Conservation (phyloP, 1,140 invertebrate species). For the Trachymyrmex septentrionalis region DNA sequence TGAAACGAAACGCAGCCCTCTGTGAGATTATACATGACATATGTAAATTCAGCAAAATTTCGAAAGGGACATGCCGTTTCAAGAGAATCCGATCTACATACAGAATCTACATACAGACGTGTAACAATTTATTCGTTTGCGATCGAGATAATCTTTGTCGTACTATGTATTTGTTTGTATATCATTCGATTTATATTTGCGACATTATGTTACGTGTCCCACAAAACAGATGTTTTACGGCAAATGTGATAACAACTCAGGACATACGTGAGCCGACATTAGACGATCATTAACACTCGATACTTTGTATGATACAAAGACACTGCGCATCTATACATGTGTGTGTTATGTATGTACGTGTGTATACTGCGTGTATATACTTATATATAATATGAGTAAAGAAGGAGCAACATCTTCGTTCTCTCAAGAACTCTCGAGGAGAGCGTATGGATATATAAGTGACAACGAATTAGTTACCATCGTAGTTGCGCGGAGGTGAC, state of each 20-base stretch:
- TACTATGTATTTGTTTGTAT: not conserved
- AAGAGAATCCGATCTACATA: constrained; percentile 11
- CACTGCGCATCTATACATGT: constrained; percentile 22
- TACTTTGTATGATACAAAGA: constrained; percentile 61
- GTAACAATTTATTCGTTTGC: constrained; percentile 7
- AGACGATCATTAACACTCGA: constrained; percentile 52
- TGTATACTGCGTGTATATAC: not conserved
- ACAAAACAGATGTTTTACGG: constrained; percentile 37
- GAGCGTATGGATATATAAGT: constrained; percentile 49
- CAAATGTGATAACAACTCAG: constrained; percentile 33
- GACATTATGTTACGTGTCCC: constrained; percentile 36
- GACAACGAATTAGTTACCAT: constrained; percentile 55
- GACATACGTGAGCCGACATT: constrained; percentile 47
- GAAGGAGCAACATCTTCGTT: constrained; percentile 49
- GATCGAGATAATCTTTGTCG: not conserved
- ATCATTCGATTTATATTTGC: constrained; percentile 28
- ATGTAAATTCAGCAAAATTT: constrained; percentile 36
- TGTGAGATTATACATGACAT: constrained; percentile 21
- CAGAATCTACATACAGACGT: not conserved
- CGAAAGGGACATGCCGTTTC: not conserved
- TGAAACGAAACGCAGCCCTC: not conserved
- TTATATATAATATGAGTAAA: constrained; percentile 29
- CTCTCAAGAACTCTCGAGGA: constrained; percentile 70
- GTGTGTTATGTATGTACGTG: not conserved
- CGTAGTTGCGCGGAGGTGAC: constrained; percentile 23